A percentile compares a stretch with the other conserved stretches of the same genome.
Conservation (phyloP, 2,113 vertebrate genomes). For the Pachypanchax playfairii region DNA sequence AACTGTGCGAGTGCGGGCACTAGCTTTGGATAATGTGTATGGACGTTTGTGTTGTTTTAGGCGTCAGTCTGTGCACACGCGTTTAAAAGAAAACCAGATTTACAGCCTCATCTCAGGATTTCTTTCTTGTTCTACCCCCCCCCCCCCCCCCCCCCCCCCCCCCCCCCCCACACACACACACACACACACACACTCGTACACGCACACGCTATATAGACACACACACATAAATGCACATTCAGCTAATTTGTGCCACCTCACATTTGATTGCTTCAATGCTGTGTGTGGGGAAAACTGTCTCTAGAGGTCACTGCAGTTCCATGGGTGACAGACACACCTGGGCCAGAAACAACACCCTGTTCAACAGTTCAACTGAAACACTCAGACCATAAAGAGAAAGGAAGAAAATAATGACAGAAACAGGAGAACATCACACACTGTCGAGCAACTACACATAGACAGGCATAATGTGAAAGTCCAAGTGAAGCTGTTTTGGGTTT, state of each 20-base stretch:
- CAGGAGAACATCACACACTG: conserved; percentile 42
- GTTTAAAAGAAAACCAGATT: conserved; percentile 22
- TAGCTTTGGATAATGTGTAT: conserved; percentile 13
- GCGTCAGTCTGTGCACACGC: neutral
- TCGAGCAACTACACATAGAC: conserved; percentile 37
- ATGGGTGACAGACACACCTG: conserved; percentile 79
- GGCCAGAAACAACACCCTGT: conserved; percentile 60
- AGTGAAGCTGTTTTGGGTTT: conserved; percentile 37
- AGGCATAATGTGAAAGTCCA: conserved; percentile 50
- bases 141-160: too few species aligned
- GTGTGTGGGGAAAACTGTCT: conserved; percentile 80
- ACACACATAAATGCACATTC: conserved; percentile 34
- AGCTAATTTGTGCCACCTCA: conserved; percentile 46
- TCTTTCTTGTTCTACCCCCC: too few species aligned
- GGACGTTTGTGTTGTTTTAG: neutral
- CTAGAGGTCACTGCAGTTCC: conserved; percentile 86
- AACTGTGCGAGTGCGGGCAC: conserved; percentile 27
- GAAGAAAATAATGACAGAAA: conserved; percentile 43
- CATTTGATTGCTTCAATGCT: conserved; percentile 62
- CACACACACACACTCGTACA: conserved; percentile 33
- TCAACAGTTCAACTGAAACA: conserved; percentile 69
- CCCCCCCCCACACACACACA: conserved; percentile 37
- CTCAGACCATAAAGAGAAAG: conserved; percentile 57
- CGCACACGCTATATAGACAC: too few species aligned
- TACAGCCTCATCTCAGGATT: conserved; percentile 40